phyloP scores from a whole-genome alignment of 2,888 invertebrate genomes.

The Tinea pellionella region DNA sequence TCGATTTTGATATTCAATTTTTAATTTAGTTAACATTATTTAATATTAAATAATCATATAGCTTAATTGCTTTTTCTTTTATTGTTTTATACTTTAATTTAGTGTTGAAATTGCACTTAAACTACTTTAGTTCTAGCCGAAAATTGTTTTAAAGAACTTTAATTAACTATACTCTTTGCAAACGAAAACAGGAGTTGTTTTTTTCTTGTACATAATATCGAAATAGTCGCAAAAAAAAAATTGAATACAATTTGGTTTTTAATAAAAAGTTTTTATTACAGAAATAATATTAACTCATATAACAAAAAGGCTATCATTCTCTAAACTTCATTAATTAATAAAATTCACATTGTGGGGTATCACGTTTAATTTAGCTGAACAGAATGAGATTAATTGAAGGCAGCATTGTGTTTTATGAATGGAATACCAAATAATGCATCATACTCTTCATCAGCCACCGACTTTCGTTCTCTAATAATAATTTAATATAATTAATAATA shows the following conservation, averaged over 20 bases:
- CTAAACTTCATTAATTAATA: neutral
- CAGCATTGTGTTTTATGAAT: neutral
- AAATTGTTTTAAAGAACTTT: neutral
- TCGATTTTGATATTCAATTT: too few relatives aligned
- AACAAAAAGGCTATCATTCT: neutral
- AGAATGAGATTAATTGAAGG: constrained; percentile 6
- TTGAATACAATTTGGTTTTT: too few relatives aligned
- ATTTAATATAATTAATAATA: too few relatives aligned
- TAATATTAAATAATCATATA: too few relatives aligned
- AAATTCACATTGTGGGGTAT: neutral
- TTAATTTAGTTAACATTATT: too few relatives aligned
- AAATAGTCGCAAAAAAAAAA: too few relatives aligned
- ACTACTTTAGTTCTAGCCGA: too few relatives aligned
- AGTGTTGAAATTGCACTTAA: too few relatives aligned
- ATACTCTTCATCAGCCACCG: too few relatives aligned
- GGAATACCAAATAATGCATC: neutral
- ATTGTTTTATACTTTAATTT: too few relatives aligned
- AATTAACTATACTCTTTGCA: neutral
- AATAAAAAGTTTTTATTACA: neutral
- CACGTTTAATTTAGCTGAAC: constrained; percentile 1
- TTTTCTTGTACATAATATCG: too few relatives aligned
- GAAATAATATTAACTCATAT: neutral
- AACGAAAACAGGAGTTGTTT: neutral
- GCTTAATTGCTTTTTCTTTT: too few relatives aligned
- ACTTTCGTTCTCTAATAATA: neutral